Conservation (phyloP, 1,140 invertebrate species). For the Andrena cerasifolii region DNA sequence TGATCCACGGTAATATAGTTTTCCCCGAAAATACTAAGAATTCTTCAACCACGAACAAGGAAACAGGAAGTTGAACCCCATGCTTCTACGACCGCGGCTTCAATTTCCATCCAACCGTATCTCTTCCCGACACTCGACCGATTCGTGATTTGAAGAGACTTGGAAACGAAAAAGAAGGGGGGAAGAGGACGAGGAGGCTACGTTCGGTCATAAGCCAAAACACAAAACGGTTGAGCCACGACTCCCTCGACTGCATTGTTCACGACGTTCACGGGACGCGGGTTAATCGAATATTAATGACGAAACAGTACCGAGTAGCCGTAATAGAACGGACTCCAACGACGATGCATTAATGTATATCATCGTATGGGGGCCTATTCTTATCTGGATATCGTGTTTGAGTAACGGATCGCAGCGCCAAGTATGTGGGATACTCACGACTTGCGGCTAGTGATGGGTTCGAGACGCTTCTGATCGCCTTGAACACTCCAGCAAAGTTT, state of each 20-base stretch:
- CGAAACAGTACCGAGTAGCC: conserved; percentile 47
- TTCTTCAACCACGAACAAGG: too few species aligned
- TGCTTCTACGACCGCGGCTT: neutral
- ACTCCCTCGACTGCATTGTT: conserved; percentile 26
- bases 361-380: conserved; percentile 15
- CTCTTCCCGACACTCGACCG: neutral
- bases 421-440: neutral
- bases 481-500: too few species aligned
- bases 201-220: conserved; percentile 13
- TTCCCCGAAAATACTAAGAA: too few species aligned
- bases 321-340: conserved; percentile 53
- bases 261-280: conserved; percentile 20
- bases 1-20: too few species aligned
- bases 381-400: conserved; percentile 48
- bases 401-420: conserved; percentile 43
- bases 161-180: neutral
- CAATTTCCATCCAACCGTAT: conserved; percentile 31
- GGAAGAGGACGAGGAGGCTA: neutral
- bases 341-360: conserved; percentile 60
- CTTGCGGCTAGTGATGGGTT: too few species aligned
- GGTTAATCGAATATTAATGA: conserved; percentile 68
- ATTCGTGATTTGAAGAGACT: neutral
- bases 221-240: conserved; percentile 4
- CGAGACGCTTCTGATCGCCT: too few species aligned
- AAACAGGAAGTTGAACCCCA: too few species aligned